phyloP scores from a whole-genome alignment of 2,888 invertebrate species.

The Pammene fasciana region DNA sequence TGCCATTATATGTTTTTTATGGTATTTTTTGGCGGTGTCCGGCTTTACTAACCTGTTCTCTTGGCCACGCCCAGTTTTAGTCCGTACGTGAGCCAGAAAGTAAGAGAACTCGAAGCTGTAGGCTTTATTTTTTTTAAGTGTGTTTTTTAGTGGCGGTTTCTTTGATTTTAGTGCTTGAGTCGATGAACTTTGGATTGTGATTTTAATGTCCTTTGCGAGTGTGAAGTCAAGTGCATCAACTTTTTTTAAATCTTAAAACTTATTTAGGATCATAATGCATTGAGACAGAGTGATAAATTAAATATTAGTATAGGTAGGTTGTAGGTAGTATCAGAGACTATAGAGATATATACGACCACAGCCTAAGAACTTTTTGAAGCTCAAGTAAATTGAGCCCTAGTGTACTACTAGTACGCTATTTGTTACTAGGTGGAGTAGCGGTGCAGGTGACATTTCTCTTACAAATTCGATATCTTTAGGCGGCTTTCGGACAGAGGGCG shows the following conservation, averaged over 20 bases:
- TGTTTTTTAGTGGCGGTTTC: slow-evolving; percentile 72
- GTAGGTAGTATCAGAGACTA: no score
- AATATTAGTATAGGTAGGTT: not conserved
- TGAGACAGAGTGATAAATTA: not conserved
- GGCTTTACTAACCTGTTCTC: slow-evolving; percentile 79
- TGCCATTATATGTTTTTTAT: slow-evolving; percentile 83
- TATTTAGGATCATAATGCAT: slow-evolving; percentile 9
- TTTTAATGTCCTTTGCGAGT: slow-evolving; percentile 27
- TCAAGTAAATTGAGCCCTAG: no score
- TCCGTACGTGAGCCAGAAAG: slow-evolving; percentile 66
- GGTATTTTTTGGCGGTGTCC: slow-evolving; percentile 80
- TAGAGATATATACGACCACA: no score
- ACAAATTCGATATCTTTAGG: no score
- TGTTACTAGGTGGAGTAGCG: no score
- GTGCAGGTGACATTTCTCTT: no score
- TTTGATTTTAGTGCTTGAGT: slow-evolving; percentile 60
- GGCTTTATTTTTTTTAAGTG: slow-evolving; percentile 71
- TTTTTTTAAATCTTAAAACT: slow-evolving; percentile 6
- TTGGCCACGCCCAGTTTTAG: slow-evolving; percentile 74
- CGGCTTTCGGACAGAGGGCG: no score
- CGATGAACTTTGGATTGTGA: slow-evolving; percentile 37
- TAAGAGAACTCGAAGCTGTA: slow-evolving; percentile 75
- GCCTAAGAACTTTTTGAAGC: no score
- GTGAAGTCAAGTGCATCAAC: slow-evolving; percentile 24
- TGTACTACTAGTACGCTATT: no score